Evolutionary conservation across 2,888 invertebrate genomes (phyloP).

Genomic region (Nemotelus nigrinus): DNA sequence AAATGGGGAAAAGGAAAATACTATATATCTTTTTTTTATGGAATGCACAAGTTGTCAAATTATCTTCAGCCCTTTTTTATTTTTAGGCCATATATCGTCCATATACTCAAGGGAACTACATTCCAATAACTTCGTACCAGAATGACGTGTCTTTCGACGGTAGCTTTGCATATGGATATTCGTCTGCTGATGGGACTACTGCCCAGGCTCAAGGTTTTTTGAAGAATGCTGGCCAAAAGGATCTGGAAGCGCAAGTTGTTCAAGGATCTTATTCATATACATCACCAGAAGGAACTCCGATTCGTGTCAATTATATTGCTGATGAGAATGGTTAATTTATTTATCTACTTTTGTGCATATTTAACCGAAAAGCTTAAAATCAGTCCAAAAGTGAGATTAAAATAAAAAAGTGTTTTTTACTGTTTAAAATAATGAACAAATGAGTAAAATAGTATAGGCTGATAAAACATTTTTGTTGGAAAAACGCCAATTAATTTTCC

Average conservation of each 20-base stretch:
- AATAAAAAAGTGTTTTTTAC: too few relatives aligned
- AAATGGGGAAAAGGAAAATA: too few relatives aligned
- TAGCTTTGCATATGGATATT: conserved; percentile 70
- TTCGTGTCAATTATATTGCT: conserved; percentile 76
- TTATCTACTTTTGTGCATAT: not conserved
- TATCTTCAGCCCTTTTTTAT: conserved; percentile 5
- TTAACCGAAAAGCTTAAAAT: too few relatives aligned
- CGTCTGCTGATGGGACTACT: conserved; percentile 81
- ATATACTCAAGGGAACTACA: conserved; percentile 60
- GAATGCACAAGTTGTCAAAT: too few relatives aligned
- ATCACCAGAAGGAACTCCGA: conserved; percentile 77
- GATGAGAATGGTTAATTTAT: conserved; percentile 75
- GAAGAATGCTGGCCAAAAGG: conserved; percentile 75
- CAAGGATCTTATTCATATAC: conserved; percentile 81
- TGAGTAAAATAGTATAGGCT: too few relatives aligned
- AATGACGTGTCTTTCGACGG: conserved; percentile 64
- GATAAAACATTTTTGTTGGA: too few relatives aligned
- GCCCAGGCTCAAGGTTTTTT: conserved; percentile 81
- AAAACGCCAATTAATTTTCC: too few relatives aligned
- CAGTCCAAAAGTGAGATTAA: too few relatives aligned
- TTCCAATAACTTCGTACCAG: conserved; percentile 64
- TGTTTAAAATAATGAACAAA: too few relatives aligned
- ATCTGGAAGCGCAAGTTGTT: conserved; percentile 76
- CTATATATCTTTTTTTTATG: too few relatives aligned
- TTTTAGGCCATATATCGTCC: conserved; percentile 56